These are phyloP conservation scores for Drosophila novamexicana DNA, from an alignment of 1,140 invertebrate genomes.

Conservation along the genomic window DNA sequence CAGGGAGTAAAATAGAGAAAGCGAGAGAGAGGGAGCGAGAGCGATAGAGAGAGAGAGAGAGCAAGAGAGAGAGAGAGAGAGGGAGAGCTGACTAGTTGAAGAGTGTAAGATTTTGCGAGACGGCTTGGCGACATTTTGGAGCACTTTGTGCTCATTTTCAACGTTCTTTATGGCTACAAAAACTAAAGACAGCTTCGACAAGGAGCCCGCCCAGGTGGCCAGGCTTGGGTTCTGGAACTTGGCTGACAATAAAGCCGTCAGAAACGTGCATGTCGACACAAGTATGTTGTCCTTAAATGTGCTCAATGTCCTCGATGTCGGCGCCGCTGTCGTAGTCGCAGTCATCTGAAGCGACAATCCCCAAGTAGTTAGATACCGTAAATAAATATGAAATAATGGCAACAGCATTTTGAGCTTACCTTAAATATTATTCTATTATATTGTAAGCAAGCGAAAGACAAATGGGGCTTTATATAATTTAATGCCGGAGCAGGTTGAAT, in stretches of 20 bases:
- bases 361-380: constrained; percentile 27
- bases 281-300: constrained; percentile 41
- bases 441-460: not conserved
- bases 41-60: not conserved
- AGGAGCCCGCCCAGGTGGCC: constrained; percentile 13
- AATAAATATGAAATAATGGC: constrained; percentile 20
- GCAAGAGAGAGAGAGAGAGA: constrained; percentile 8
- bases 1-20: not conserved
- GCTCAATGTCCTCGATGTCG: constrained; percentile 27
- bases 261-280: constrained; percentile 65
- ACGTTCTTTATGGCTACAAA: constrained; percentile 12
- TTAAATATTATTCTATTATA: not conserved
- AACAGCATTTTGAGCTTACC: constrained; percentile 1
- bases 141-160: constrained; percentile 77
- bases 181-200: constrained; percentile 40
- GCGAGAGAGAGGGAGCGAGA: constrained; percentile 8
- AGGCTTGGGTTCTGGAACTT: constrained; percentile 1
- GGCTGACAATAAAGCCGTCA: constrained; percentile 75
- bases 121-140: constrained; percentile 74
- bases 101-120: constrained; percentile 27
- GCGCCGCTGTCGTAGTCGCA: not conserved
- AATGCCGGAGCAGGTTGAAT: too few relatives aligned
- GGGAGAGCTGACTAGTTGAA: not conserved
- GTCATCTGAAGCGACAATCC: constrained; percentile 22
- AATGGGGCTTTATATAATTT: too few relatives aligned